Percentiles rank a stretch among this genome's conserved stretches.
These are phyloP conservation scores for Eristalis tenax DNA, from an alignment of 2,888 invertebrate genomes.

Conservation along the genomic window DNA sequence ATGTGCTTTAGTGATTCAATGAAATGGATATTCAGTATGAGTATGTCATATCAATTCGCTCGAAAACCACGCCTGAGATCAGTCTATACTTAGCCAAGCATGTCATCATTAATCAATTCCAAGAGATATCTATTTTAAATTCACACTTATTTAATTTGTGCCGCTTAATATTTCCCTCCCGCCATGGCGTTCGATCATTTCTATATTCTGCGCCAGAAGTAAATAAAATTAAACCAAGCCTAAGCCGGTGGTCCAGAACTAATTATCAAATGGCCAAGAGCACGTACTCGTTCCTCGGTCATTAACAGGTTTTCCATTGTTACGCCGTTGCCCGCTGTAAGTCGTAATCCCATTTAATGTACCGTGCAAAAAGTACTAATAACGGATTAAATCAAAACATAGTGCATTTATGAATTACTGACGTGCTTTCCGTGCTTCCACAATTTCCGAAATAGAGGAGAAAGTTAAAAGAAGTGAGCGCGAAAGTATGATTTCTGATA, in stretches of 20 bases:
- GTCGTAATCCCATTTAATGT: background rate
- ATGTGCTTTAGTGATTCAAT: background rate
- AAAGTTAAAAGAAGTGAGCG: background rate
- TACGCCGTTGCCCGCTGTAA: background rate
- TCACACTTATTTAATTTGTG: background rate
- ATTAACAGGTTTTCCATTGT: background rate
- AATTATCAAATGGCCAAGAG: background rate
- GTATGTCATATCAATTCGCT: background rate
- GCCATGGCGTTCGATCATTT: background rate
- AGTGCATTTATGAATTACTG: background rate
- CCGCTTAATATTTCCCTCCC: background rate
- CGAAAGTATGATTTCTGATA: background rate
- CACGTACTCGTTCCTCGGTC: background rate
- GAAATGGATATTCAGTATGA: background rate
- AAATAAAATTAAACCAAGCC: background rate
- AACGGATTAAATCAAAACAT: background rate
- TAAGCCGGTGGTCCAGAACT: background rate
- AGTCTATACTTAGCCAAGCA: background rate
- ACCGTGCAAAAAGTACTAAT: background rate
- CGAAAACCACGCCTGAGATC: background rate
- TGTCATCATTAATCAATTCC: background rate
- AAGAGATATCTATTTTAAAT: background rate
- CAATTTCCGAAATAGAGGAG: background rate
- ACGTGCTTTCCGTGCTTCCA: background rate
- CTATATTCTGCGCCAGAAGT: background rate